Evolutionary conservation across 2,113 vertebrate species (phyloP).

Genomic region (Circaetus cinerascens): DNA sequence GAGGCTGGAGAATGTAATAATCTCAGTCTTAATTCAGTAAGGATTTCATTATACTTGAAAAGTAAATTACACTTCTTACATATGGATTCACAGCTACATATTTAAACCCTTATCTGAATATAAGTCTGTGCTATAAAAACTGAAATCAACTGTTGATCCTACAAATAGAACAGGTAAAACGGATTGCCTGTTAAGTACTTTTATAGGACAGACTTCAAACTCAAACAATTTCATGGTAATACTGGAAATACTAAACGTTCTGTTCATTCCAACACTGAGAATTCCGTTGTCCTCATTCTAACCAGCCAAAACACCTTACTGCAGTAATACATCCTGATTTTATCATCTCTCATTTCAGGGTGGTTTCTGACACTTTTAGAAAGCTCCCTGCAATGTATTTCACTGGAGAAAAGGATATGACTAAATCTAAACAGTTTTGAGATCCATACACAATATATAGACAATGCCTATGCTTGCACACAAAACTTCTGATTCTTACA

Average conservation of each 20-base stretch:
- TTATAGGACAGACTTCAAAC: not conserved
- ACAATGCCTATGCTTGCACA: not conserved
- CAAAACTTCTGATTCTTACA: not conserved
- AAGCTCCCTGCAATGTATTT: not conserved
- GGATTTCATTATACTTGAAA: not conserved
- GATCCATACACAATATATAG: not conserved
- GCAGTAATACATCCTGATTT: not conserved
- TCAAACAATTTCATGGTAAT: not conserved
- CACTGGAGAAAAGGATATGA: not conserved
- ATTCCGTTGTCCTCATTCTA: not conserved
- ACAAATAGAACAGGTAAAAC: not conserved
- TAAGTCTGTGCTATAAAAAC: not conserved
- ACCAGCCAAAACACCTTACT: not conserved
- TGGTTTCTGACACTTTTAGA: not conserved
- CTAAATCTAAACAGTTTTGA: not conserved
- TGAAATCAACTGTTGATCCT: not conserved
- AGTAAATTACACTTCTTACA: not conserved
- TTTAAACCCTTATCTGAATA: not conserved
- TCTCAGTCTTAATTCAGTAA: not conserved
- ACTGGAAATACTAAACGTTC: not conserved
- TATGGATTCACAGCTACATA: not conserved
- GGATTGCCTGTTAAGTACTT: not conserved
- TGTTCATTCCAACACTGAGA: not conserved
- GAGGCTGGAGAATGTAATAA: not conserved
- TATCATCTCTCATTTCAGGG: not conserved